Percentiles rank a stretch among this genome's conserved stretches.
phyloP scores from a whole-genome alignment of 2,888 invertebrate genomes.

The Amphipoea lucens region DNA sequence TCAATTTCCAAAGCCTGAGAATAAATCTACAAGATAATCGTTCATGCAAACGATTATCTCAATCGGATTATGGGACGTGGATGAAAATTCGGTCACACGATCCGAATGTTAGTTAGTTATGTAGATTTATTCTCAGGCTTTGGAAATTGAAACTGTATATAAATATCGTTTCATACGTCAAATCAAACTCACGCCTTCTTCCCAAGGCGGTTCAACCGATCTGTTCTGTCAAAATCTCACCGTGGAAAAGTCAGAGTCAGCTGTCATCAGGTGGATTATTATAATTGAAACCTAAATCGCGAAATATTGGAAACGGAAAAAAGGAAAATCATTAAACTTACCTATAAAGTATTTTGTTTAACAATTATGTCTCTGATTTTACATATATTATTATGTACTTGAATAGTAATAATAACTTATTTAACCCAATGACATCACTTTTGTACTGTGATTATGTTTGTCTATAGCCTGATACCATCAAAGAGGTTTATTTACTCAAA shows the following conservation, averaged over 20 bases:
- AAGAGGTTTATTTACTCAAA: conserved; percentile 13
- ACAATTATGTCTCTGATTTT: neutral
- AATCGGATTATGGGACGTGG: neutral
- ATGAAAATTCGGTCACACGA: neutral
- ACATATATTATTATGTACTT: neutral
- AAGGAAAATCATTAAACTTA: neutral
- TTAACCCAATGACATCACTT: conserved; percentile 29
- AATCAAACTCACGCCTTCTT: too few relatives aligned
- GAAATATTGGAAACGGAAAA: neutral
- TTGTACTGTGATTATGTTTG: neutral
- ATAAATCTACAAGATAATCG: too few relatives aligned
- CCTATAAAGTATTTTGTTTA: neutral
- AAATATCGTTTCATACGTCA: too few relatives aligned
- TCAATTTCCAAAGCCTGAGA: neutral
- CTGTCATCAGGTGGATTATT: too few relatives aligned
- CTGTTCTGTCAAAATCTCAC: neutral
- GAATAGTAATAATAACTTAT: neutral
- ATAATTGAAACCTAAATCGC: too few relatives aligned
- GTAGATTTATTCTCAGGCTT: too few relatives aligned
- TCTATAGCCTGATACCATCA: conserved; percentile 12
- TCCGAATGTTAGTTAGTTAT: neutral
- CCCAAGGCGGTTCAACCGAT: neutral
- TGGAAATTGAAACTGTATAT: too few relatives aligned
- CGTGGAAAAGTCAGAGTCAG: too few relatives aligned
- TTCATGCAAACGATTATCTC: neutral